Conservation (phyloP, 2,888 invertebrate species). For the Andrena haemorrhoa region DNA sequence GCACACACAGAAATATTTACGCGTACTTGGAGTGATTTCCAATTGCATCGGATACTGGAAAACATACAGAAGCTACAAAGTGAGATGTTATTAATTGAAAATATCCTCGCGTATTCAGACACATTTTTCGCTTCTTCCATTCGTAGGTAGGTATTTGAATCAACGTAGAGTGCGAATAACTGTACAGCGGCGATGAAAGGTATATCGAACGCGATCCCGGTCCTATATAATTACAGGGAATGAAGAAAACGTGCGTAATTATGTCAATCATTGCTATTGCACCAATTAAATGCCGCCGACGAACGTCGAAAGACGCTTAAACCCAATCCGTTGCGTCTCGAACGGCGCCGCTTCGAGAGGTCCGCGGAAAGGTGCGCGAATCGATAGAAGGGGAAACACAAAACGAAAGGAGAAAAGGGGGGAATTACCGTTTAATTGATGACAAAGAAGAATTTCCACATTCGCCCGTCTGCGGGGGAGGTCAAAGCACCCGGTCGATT, state of each 20-base stretch:
- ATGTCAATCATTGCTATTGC: background rate
- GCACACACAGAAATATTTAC: slow-evolving; percentile 35
- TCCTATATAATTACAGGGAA: background rate
- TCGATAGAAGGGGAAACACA: slow-evolving; percentile 10
- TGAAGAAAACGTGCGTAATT: slow-evolving; percentile 17
- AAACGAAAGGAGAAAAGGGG: slow-evolving; percentile 33
- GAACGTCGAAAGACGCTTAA: slow-evolving; percentile 3
- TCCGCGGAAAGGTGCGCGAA: background rate
- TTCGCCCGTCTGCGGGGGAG: slow-evolving; percentile 50
- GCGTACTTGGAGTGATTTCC: slow-evolving; percentile 11
- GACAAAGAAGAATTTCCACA: slow-evolving; percentile 70
- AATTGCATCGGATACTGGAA: background rate
- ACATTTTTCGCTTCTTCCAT: too few relatives aligned
- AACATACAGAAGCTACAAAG: slow-evolving; percentile 6
- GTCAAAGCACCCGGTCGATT: slow-evolving; percentile 64
- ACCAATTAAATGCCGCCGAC: slow-evolving; percentile 26
- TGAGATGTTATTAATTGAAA: too few relatives aligned
- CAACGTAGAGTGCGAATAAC: background rate
- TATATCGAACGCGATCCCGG: background rate
- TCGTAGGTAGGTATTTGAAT: background rate
- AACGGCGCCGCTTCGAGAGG: background rate
- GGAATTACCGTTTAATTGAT: slow-evolving; percentile 73
- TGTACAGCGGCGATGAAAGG: background rate
- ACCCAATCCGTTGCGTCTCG: background rate
- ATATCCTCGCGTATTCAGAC: too few relatives aligned